Evolutionary conservation across 2,113 vertebrate genomes (phyloP).

Genomic region (Gobiocypris rarus): DNA sequence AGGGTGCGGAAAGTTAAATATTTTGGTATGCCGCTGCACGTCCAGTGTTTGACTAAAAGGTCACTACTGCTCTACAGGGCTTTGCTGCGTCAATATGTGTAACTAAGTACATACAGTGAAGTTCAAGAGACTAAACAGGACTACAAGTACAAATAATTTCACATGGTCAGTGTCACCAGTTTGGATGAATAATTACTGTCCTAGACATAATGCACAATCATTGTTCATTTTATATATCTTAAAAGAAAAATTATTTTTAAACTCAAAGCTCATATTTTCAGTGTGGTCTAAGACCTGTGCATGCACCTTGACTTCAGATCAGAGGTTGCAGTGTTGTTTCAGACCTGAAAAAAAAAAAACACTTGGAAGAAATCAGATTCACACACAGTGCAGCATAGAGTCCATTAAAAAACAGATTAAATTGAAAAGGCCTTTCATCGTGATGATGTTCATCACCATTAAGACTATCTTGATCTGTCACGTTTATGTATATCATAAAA

Average conservation of each 20-base stretch:
- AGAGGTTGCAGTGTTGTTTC: neutral
- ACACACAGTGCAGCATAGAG: too few relatives aligned
- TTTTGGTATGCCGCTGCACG: neutral
- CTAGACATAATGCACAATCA: neutral
- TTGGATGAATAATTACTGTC: neutral
- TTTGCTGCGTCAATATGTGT: neutral
- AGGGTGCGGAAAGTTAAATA: conserved; percentile 22
- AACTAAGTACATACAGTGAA: neutral
- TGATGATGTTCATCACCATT: neutral
- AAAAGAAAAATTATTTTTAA: neutral
- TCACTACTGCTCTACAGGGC: neutral
- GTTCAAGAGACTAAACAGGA: neutral
- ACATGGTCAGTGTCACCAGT: neutral
- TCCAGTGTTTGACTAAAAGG: conserved; percentile 12
- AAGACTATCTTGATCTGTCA: too few relatives aligned
- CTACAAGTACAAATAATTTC: neutral
- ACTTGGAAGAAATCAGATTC: neutral
- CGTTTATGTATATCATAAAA: neutral
- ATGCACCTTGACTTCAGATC: too few relatives aligned
- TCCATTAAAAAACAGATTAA: neutral
- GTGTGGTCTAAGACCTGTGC: too few relatives aligned
- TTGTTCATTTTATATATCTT: neutral
- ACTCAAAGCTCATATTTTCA: neutral
- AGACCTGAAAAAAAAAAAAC: neutral
- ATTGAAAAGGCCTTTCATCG: neutral